phyloP scores from a whole-genome alignment of 2,113 vertebrate species.

The Pipra filicauda region DNA sequence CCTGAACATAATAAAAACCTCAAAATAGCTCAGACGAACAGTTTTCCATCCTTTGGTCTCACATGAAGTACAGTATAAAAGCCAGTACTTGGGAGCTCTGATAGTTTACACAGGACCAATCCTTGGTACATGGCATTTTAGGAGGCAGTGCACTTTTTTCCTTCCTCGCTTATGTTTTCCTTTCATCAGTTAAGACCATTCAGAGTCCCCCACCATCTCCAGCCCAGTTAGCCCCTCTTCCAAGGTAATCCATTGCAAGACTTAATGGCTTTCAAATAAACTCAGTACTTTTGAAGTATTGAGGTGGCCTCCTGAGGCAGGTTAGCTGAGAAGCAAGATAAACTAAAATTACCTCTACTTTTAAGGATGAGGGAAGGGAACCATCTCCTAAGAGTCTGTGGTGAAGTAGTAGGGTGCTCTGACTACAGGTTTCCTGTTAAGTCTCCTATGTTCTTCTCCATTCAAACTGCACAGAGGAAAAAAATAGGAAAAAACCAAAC shows the following conservation, averaged over 20 bases:
- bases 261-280: background rate
- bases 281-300: background rate
- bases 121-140: background rate
- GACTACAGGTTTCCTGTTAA: background rate
- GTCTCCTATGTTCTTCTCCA: background rate
- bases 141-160: background rate
- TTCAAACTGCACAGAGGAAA: background rate
- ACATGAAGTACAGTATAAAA: constrained; percentile 28
- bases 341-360: background rate
- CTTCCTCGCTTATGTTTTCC: background rate
- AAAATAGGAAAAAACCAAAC: background rate
- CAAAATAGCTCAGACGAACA: constrained; percentile 37
- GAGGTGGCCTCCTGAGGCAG: background rate
- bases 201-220: background rate
- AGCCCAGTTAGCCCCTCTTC: background rate
- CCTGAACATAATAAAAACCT: constrained; percentile 58
- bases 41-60: constrained; percentile 49
- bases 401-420: background rate
- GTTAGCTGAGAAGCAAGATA: background rate
- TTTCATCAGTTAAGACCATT: background rate
- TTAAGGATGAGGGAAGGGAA: background rate
- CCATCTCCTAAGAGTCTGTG: background rate
- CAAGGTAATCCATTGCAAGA: background rate
- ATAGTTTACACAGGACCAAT: background rate
- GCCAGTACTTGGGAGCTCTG: background rate